These are phyloP conservation scores for Simalia tracyae DNA, from an alignment of 2,797 vertebrate species.

Conservation along the genomic window DNA sequence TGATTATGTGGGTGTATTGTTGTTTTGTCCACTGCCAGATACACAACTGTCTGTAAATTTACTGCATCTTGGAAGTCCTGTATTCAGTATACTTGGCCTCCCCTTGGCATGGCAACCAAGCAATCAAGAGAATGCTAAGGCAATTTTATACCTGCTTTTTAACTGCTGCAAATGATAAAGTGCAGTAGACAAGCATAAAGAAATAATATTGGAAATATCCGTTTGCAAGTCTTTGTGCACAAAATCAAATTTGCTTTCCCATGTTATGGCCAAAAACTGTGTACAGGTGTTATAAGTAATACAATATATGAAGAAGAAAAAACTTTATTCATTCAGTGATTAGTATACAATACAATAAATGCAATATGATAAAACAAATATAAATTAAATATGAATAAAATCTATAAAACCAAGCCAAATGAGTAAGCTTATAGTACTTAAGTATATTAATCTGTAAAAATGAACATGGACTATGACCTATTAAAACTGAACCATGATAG, in stretches of 20 bases:
- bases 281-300: background rate
- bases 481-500: background rate
- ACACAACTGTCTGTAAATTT: background rate
- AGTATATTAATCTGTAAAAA: background rate
- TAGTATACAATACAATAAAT: background rate
- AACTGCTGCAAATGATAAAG: background rate
- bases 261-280: background rate
- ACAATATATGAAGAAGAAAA: background rate
- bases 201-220: background rate
- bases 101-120: background rate
- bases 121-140: conserved; percentile 2
- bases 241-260: background rate
- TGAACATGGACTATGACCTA: background rate
- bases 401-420: background rate
- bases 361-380: background rate
- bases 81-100: conserved; percentile 4
- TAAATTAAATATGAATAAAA: background rate
- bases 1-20: background rate
- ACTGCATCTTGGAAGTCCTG: background rate
- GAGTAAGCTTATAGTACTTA: background rate
- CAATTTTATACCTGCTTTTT: background rate
- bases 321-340: background rate
- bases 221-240: background rate
- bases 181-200: background rate
- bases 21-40: conserved; percentile 9